Percentiles rank a stretch among this genome's conserved stretches.
Evolutionary conservation across 2,113 vertebrate genomes (phyloP).

Genomic region (Lagopus muta): DNA sequence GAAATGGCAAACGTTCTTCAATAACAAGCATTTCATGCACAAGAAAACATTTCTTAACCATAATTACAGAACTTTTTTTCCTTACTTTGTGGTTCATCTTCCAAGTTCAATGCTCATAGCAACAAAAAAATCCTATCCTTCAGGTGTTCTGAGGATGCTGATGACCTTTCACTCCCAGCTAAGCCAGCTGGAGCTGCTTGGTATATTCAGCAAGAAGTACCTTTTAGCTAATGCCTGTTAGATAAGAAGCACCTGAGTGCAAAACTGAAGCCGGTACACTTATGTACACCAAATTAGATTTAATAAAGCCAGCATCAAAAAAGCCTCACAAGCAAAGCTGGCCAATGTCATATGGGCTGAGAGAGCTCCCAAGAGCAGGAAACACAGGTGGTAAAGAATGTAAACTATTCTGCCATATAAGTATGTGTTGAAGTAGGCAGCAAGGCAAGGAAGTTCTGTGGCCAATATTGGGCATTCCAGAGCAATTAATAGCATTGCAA

Average conservation of each 20-base stretch:
- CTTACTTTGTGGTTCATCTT: background rate
- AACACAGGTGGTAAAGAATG: background rate
- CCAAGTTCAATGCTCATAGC: background rate
- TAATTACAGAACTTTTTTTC: background rate
- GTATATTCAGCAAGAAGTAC: background rate
- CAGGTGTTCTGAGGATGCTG: background rate
- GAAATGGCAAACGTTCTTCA: background rate
- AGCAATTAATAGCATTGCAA: background rate
- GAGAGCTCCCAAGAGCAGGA: background rate
- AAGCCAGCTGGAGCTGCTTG: background rate
- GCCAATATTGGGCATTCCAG: background rate
- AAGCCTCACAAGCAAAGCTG: background rate
- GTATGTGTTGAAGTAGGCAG: background rate
- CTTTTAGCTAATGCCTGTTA: background rate
- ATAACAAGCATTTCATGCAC: background rate
- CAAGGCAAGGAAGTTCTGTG: background rate
- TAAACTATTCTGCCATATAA: background rate
- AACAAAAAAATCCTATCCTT: background rate
- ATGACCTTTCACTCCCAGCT: background rate
- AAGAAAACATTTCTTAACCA: background rate
- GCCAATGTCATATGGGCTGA: background rate
- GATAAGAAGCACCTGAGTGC: background rate
- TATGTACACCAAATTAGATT: background rate
- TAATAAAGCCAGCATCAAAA: slow-evolving; percentile 14
- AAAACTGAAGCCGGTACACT: background rate